Conservation (phyloP, 2,113 vertebrate genomes). For the Sisor rabdophorus region DNA sequence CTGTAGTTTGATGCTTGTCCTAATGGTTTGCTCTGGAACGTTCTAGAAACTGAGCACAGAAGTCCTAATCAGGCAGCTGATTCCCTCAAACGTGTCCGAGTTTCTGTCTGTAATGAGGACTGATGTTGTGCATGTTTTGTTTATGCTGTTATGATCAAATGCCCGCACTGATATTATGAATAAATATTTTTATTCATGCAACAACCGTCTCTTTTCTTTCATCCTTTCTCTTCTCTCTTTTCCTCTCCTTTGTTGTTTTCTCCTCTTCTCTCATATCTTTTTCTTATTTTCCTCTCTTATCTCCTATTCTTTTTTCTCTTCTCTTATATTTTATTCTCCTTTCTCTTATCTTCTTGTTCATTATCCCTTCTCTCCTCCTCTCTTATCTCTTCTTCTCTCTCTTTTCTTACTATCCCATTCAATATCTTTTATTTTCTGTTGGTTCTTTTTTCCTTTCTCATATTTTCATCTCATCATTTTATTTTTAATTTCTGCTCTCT, state of each 20-base stretch:
- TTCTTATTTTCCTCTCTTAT: not conserved
- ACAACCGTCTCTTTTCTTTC: not conserved
- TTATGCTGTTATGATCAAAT: not conserved
- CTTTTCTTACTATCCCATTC: constrained; percentile 10
- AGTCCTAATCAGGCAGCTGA: not conserved
- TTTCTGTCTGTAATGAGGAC: not conserved
- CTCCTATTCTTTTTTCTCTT: not conserved
- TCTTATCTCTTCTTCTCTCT: not conserved
- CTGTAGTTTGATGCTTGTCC: not conserved
- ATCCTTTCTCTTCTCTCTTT: constrained; percentile 1
- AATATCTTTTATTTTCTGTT: not conserved
- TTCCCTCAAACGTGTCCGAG: not conserved
- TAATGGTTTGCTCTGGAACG: not conserved
- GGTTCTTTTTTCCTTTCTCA: not conserved
- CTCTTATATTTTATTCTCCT: too few relatives aligned
- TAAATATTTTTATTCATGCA: too few relatives aligned
- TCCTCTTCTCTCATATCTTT: not conserved
- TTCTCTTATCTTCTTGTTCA: not conserved
- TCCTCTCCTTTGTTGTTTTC: not conserved
- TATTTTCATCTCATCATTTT: not conserved
- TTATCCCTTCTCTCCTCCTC: not conserved
- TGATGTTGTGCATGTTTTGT: not conserved
- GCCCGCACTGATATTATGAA: too few relatives aligned
- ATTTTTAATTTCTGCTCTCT: not conserved
- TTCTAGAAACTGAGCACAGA: not conserved